Evolutionary conservation across 2,113 vertebrate genomes (phyloP), one percentile per base, ranked within the genome.

Genomic region (Deroptyus accipitrinus): DNA sequence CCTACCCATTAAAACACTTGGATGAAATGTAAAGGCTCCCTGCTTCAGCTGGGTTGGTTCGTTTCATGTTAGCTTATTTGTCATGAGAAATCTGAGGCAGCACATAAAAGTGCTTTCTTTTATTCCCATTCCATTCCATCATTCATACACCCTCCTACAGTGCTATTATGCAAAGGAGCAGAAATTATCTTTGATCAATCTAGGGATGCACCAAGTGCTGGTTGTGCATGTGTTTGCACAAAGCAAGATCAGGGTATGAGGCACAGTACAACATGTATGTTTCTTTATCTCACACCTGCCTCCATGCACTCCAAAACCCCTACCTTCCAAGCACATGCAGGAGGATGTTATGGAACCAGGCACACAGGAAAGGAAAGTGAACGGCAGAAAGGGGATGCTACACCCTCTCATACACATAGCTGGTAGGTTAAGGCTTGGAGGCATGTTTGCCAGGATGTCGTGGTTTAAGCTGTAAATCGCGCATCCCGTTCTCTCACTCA

Each of bases 341-440:
- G 68, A 77, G 31, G 23, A 41, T 39, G 37, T 8, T 2, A 0
- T 31, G 37, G 25, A 92, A n/a, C 13, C 37, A 54, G 77, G 24
- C 44, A 49, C 19, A 86, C 17, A 37, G 51, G 68, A 70, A 80
- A 22, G 16, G 41, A 87, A 79, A 54, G 16, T 3, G 9, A 23
- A 20, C 0, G 0, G 19, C 11, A 79, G 31, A 78, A 19, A 1
- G 2, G 37, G 19, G 20, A 24, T 78, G 10, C 15, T 89, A 11
- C 7, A n/a, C 16, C 2, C 10, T 88, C 20, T 57, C 37, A 46
- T 27, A 10, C 42, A 20, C 0, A 0, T 13, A 68, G 11, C 9
- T 62, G 33, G 17, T 48, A 52, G 6, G 25, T 20, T 30, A 68
- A 75, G 22, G 9, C 18, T 42, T 5, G 2, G 7, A 79, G 46